Conservation (phyloP, 2,888 invertebrate genomes). For the Erebia aethiops region DNA sequence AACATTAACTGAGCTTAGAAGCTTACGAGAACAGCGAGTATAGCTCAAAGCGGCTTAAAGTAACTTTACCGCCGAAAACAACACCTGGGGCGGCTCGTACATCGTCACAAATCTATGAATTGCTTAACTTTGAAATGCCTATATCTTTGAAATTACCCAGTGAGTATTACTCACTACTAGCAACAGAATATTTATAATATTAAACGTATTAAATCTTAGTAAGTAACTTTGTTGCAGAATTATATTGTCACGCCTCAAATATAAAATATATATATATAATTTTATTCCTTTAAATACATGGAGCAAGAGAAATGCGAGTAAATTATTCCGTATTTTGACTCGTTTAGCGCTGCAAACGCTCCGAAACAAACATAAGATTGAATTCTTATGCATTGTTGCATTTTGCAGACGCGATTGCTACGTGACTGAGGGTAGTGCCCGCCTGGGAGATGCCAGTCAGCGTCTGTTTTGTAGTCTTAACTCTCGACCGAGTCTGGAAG, state of each 20-base stretch:
- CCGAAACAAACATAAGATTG: conserved; percentile 66
- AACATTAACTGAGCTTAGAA: conserved; percentile 63
- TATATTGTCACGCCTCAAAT: not conserved
- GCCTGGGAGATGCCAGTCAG: conserved; percentile 76
- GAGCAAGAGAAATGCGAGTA: conserved; percentile 39
- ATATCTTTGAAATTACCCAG: not conserved
- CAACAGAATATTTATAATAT: not conserved
- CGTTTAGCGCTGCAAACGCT: conserved; percentile 38
- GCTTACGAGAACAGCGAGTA: conserved; percentile 63
- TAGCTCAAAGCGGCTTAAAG: conserved; percentile 71
- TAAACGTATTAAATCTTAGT: not conserved
- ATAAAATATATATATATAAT: too few relatives aligned
- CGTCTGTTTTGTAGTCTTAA: conserved; percentile 71
- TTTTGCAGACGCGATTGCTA: conserved; percentile 74
- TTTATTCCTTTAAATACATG: conserved; percentile 26
- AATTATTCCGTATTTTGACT: conserved; percentile 39
- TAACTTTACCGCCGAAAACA: conserved; percentile 71
- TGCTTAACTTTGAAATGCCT: conserved; percentile 37
- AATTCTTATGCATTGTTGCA: conserved; percentile 80
- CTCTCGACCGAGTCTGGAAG: conserved; percentile 52
- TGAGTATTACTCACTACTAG: not conserved
- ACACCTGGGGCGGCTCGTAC: conserved; percentile 66
- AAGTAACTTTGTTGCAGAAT: too few relatives aligned
- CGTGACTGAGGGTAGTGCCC: conserved; percentile 69
- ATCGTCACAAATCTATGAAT: conserved; percentile 52